Evolutionary conservation across 64 coral and sea anemone genomes (phyloP).

Genomic region (Stichodactyla mertensii): DNA sequence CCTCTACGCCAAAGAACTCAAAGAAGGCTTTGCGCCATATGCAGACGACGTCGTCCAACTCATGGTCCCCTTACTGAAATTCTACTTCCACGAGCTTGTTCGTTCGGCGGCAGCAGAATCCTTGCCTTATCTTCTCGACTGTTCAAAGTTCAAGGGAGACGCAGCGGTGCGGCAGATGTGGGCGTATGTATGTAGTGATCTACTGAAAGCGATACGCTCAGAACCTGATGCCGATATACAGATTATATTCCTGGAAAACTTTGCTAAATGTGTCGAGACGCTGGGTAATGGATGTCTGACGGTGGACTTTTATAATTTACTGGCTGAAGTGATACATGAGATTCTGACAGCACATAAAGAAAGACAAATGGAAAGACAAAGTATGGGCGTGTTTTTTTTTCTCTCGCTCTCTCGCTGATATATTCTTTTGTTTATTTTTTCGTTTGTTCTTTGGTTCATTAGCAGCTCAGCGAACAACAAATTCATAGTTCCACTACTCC

Average conservation of each 20-base stretch:
- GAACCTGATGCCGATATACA: slow-evolving; percentile 96
- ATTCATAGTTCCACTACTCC: no score
- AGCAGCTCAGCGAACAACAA: no score
- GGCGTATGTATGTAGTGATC: slow-evolving; percentile 84
- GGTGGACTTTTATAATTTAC: slow-evolving; percentile 64
- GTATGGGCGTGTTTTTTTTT: slow-evolving; percentile 41
- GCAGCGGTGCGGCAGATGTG: slow-evolving; percentile 90
- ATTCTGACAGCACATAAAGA: slow-evolving; percentile 77
- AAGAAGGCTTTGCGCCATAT: slow-evolving; percentile 89
- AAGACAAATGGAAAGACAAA: slow-evolving; percentile 84
- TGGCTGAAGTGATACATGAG: slow-evolving; percentile 75
- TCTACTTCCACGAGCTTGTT: slow-evolving; percentile 98
- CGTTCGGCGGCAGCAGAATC: slow-evolving; percentile 89
- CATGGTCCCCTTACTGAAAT: slow-evolving; percentile 97
- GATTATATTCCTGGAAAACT: slow-evolving; percentile 83
- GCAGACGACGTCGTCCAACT: slow-evolving; percentile 84
- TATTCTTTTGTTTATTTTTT: not conserved
- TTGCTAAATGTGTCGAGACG: slow-evolving; percentile 94
- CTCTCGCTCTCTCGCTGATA: not conserved
- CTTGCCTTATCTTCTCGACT: slow-evolving; percentile 80
- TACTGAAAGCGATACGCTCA: slow-evolving; percentile 82
- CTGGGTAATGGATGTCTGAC: slow-evolving; percentile 85
- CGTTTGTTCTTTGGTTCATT: no score
- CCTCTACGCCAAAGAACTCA: slow-evolving; percentile 90
- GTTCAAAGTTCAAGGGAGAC: slow-evolving; percentile 84